phyloP scores from a whole-genome alignment of 2,797 vertebrate genomes.

The Phalanger gymnotis region DNA sequence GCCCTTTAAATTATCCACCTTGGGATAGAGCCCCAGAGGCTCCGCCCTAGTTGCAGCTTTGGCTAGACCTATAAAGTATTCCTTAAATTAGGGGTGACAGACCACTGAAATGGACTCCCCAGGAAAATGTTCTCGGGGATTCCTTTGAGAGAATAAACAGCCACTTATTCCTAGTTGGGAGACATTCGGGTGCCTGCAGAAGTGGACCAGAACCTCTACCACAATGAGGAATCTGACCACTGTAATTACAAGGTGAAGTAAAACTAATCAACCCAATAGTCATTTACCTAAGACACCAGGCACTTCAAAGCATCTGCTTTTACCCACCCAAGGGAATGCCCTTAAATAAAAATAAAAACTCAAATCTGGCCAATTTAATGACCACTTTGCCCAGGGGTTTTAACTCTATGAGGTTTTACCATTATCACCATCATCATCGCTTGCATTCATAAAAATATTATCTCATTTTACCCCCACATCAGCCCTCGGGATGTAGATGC shows the following conservation, averaged over 20 bases:
- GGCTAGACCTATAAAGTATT: too few species aligned
- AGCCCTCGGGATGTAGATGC: neutral
- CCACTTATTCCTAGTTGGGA: neutral
- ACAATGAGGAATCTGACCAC: neutral
- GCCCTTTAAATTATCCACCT: too few species aligned
- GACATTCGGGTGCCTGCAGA: neutral
- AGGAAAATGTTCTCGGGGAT: neutral
- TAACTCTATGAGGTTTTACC: too few species aligned
- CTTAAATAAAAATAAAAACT: neutral
- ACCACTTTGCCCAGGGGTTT: neutral
- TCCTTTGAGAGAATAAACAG: neutral
- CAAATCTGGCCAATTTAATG: neutral
- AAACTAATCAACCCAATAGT: neutral
- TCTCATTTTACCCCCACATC: neutral
- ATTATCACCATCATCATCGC: neutral
- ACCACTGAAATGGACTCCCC: neutral
- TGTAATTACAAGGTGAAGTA: neutral
- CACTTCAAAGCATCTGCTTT: neutral
- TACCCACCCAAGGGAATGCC: neutral
- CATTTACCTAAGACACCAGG: neutral
- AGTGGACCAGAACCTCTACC: neutral
- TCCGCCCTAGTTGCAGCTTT: too few species aligned
- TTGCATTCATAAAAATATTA: neutral
- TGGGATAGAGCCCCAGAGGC: too few species aligned
- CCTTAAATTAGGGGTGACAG: neutral